phyloP scores from a whole-genome alignment of 2,113 vertebrate species.

The Cichladusa arquata region DNA sequence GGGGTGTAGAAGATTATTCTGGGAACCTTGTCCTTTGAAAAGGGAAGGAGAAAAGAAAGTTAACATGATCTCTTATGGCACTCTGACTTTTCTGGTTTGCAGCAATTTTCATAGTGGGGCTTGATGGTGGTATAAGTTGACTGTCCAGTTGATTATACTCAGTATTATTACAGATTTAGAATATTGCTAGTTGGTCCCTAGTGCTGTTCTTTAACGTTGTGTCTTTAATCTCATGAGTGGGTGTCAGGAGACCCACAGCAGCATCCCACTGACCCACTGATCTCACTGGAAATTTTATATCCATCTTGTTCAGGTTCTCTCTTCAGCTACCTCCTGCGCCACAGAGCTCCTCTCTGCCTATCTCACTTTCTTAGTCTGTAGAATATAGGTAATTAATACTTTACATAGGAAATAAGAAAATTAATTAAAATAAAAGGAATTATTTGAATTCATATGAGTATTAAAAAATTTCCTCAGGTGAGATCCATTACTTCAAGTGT shows the following conservation, averaged over 20 bases:
- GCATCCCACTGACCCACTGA: background rate
- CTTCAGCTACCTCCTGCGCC: background rate
- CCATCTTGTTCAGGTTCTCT: background rate
- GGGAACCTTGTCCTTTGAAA: background rate
- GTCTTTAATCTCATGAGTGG: background rate
- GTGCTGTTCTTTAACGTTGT: background rate
- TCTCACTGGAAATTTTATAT: background rate
- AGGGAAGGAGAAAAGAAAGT: background rate
- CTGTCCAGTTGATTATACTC: background rate
- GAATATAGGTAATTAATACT: background rate
- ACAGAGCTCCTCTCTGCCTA: background rate
- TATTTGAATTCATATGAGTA: background rate
- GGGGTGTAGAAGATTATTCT: background rate
- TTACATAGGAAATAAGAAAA: background rate
- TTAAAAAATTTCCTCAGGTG: background rate
- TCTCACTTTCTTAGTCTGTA: background rate
- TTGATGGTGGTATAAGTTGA: background rate
- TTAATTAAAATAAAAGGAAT: slow-evolving; percentile 14
- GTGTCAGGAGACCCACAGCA: background rate
- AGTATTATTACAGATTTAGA: background rate
- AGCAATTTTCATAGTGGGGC: background rate
- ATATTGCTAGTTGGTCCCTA: background rate
- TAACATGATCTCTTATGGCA: background rate
- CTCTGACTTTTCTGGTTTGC: background rate
- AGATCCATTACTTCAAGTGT: background rate